Evolutionary conservation across 2,113 vertebrate species (phyloP), one percentile per base, ranked within the genome.

Genomic region (Macrotus californicus): DNA sequence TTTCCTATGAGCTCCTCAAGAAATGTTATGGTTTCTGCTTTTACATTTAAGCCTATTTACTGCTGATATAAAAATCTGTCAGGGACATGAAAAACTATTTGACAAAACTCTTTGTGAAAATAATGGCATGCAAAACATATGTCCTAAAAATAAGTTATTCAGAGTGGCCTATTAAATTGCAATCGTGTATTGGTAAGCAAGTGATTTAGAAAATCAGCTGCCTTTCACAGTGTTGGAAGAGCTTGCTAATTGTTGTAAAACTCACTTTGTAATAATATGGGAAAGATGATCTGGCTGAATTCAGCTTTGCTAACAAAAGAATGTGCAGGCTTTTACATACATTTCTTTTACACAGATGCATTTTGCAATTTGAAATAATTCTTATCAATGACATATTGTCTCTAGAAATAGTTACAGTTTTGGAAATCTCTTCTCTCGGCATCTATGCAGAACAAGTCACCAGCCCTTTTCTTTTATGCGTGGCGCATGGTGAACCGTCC

Each of bases 71-170:
- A n/a, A 91, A 50, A 89, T 39, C 67, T 87, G n/a, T 89, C 46
- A 92, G 70, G 3, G 70, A 89, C 87, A 67, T 52, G 52, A 87
- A 93, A 93, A 91, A 39, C 73, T 94, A 70, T 92, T 82, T 64
- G 79, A 91, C 82, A 94, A 87, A 95, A 67, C 72, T 36, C 59
- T 96, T 96, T 97, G 89, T 94, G 87, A 93, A 94, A 96, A 89
- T 95, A 96, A 96, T 97, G 39, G 46, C 80, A 94, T 94, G 92
- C 92, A 93, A 93, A 96, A 87, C 83, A 92, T 96, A 83, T 84
- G 95, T 96, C 93, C 89, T 94, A 95, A 98, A 98, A 98, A 97
- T 97, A 96, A 97, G 97, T 67, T 95, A 94, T 97, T 97, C 94
- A 97, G 66, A 0, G 4, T 94, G 96, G 93, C 91, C 97, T 97